Evolutionary conservation across 1,140 invertebrate species (phyloP).

Genomic region (Araneus ventricosus): DNA sequence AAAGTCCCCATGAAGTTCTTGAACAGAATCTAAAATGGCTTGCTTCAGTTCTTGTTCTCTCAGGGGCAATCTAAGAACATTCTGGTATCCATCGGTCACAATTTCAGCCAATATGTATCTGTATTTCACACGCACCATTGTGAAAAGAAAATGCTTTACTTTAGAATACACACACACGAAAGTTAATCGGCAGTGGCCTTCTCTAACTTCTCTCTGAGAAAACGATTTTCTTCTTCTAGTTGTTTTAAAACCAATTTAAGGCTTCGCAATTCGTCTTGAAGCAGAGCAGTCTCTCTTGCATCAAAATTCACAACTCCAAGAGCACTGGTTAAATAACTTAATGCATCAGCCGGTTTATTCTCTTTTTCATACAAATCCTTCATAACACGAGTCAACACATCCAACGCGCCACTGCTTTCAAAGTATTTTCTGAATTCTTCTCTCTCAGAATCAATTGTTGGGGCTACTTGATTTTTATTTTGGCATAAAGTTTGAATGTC

Average conservation of each 20-base stretch:
- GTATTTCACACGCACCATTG: conserved; percentile 72
- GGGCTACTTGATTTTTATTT: conserved; percentile 58
- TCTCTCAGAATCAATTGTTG: conserved; percentile 56
- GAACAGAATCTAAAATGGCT: conserved; percentile 26
- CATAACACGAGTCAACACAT: conserved; percentile 54
- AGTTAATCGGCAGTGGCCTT: not conserved
- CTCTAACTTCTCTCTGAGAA: conserved; percentile 47
- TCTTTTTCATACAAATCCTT: conserved; percentile 70
- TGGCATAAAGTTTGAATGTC: conserved; percentile 30
- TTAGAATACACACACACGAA: not conserved
- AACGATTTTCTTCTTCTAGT: conserved; percentile 48
- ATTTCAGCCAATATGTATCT: conserved; percentile 68
- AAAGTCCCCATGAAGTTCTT: conserved; percentile 68
- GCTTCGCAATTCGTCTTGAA: conserved; percentile 48
- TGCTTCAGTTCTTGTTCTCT: conserved; percentile 33
- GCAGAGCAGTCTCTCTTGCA: conserved; percentile 7
- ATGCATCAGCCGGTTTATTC: conserved; percentile 44
- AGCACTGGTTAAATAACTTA: conserved; percentile 18
- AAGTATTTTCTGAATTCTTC: conserved; percentile 72
- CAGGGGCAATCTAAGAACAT: conserved; percentile 5
- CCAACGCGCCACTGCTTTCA: conserved; percentile 47
- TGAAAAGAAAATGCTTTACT: not conserved
- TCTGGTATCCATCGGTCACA: not conserved
- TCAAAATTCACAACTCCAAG: conserved; percentile 56
- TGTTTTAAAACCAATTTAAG: conserved; percentile 17